Evolutionary conservation across 92 coral and sea anemone genomes (phyloP), one percentile per base, ranked within the genome.

Genomic region (Porites lobata): DNA sequence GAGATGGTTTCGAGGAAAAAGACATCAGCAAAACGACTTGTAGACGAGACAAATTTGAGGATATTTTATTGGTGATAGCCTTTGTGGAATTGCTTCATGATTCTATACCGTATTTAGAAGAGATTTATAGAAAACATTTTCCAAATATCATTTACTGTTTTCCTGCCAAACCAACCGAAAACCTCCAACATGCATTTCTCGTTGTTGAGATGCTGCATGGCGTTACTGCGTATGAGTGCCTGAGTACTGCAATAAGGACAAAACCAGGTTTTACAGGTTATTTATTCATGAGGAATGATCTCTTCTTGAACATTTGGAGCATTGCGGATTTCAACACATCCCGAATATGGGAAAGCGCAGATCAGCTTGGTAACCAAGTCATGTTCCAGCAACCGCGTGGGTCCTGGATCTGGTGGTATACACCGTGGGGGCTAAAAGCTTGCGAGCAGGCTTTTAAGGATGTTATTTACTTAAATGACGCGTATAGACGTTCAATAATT

Each of bases 161-260:
- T 14, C 89, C 96, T 32, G 64, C 20, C 4, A 73, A 80, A 50
- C 71, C 77, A 8, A 85, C 77, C 29, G 71, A 78, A 13, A 79
- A 73, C 29, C 54, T 64, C n/a, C 70, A 73, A 8, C 69, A 24
- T 22, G 62, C 84, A 1, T 21, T 95, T 14, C 58, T 95, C 38
- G 88, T 86, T 53, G 85, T 75, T 0, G 76, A 93, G 5, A 67
- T 91, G 29, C 77, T 84, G 62, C 98, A 83, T 19, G 98, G 98
- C 6, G 91, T 95, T 0, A 86, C 92, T 59, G 97, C 93, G 70
- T 96, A 96, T 80, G 95, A 92, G 69, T 96, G 99, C 50, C 87
- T 96, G 38, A 91, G 94, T 17, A 78, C 85, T 56, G 98, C 96
- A 1, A 72, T 86, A 38, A 76, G 91, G 57, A 67, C 87, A 52